These are phyloP conservation scores for Eufriesea mexicana DNA, from an alignment of 1,140 invertebrate species.

Conservation along the genomic window DNA sequence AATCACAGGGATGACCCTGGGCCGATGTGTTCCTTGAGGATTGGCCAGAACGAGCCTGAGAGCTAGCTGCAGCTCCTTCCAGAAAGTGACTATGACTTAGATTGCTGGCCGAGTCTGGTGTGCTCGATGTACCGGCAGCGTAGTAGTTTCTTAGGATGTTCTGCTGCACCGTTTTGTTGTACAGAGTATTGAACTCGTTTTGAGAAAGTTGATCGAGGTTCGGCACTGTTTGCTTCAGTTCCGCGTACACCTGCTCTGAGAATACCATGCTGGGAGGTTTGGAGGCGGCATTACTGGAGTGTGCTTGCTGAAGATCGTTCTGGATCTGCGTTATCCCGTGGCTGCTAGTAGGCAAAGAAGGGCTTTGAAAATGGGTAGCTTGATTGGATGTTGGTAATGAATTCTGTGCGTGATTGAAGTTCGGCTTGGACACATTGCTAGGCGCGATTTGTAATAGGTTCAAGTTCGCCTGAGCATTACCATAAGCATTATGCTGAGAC, in stretches of 20 bases:
- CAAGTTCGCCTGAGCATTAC: constrained; percentile 16
- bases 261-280: constrained; percentile 56
- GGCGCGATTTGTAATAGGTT: constrained; percentile 43
- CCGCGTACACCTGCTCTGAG: constrained; percentile 79
- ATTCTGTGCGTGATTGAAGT: constrained; percentile 43
- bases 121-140: constrained; percentile 51
- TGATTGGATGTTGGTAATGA: neutral
- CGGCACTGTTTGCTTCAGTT: constrained; percentile 77
- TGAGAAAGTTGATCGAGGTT: constrained; percentile 79
- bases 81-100: constrained; percentile 54
- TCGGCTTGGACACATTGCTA: constrained; percentile 41
- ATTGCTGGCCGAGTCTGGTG: constrained; percentile 38
- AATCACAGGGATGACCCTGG: constrained; percentile 71
- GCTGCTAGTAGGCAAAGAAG: constrained; percentile 1
- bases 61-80: constrained; percentile 37
- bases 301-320: constrained; percentile 65
- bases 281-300: constrained; percentile 6
- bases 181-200: constrained; percentile 81
- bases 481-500: constrained; percentile 23
- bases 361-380: constrained; percentile 10
- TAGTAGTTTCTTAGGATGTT: constrained; percentile 79
- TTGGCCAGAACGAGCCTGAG: constrained; percentile 12
- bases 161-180: constrained; percentile 81
- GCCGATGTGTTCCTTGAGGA: constrained; percentile 33
- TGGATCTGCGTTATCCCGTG: constrained; percentile 68